These are phyloP conservation scores for Stenoptilia bipunctidactyla DNA, from an alignment of 2,888 invertebrate species.

Conservation along the genomic window DNA sequence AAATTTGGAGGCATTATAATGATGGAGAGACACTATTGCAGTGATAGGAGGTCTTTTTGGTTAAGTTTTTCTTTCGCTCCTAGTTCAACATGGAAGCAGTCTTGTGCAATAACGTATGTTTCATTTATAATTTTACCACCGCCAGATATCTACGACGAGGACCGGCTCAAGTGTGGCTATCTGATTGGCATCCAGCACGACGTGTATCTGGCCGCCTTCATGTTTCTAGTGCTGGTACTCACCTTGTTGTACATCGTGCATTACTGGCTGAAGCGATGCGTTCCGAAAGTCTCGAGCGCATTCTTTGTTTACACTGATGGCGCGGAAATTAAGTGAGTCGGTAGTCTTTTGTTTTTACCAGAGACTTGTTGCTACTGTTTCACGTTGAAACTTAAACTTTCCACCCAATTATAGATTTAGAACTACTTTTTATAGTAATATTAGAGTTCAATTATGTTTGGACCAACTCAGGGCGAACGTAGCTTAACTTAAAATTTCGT, in stretches of 20 bases:
- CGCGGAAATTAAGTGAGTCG: slow-evolving; percentile 44
- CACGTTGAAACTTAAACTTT: no score
- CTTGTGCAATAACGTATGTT: not conserved
- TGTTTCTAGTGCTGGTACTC: slow-evolving; percentile 39
- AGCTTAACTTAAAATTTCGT: no score
- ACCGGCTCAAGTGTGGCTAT: slow-evolving; percentile 38
- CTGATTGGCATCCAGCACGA: slow-evolving; percentile 28
- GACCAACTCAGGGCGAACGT: no score
- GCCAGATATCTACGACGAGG: slow-evolving; percentile 54
- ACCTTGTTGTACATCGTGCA: slow-evolving; percentile 40
- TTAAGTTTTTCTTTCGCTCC: no score
- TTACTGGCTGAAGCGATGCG: slow-evolving; percentile 54
- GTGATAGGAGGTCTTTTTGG: no score
- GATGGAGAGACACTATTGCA: no score
- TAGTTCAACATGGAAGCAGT: no score
- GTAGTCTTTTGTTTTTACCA: not conserved
- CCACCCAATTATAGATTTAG: no score
- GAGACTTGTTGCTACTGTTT: no score
- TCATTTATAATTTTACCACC: not conserved
- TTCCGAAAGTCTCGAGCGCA: slow-evolving; percentile 52
- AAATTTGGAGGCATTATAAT: no score
- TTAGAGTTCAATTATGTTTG: no score
- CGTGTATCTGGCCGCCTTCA: slow-evolving; percentile 44
- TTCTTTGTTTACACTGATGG: slow-evolving; percentile 55
- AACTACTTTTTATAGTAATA: no score